Base-by-base conservation (phyloP, 2,113 vertebrate species). In the Strigops habroptila region DNA sequence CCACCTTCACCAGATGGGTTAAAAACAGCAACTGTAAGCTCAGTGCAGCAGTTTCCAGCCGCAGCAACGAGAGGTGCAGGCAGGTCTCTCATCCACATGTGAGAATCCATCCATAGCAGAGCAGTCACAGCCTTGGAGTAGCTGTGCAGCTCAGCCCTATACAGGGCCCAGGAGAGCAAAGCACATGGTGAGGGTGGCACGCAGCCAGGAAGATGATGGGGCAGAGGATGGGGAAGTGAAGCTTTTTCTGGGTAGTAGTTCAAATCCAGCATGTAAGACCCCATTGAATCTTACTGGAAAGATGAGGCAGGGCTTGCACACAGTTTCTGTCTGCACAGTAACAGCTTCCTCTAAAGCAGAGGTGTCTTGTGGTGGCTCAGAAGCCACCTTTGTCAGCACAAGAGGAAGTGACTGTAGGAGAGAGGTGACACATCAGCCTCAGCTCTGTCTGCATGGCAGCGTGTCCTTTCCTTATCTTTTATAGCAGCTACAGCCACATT, bases 381-480 rank as follows among this genome's bases (percentile, higher is more conserved):
- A 51, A 86, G 35, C 51, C 68, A 52, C 31, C 48, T 48, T 69
- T 5, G 0, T 64, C 73, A 48, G 41, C 57, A 87, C 52, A 64
- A 41, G 43, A 89, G 86, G 90, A 95, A 95, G 83, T 39, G 39
- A 44, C 77, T 62, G n/a, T 37, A 78, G n/a, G 23, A 28, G 18
- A 51, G 41, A 18, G 35, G 27, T 84, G 88, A 86, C 44, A 27
- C 85, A 74, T 69, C 59, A 75, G 60, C 39, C 41, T 55, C 9
- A 3, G 59, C 27, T 44, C 63, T 52, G 6, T n/a, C 48, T 64
- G 51, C 18, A 11, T 37, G 43, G 7, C 75, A 77, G 5, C 2
- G 1, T 71, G 74, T 35, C 77, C 35, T 68, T 63, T 33, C 48
- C 67, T 82, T 51, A 71, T 64, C 69, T 86, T 37, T 51, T 25